Evolutionary conservation across 2,113 vertebrate genomes (phyloP).

Genomic region (Leptodactylus fuscus): DNA sequence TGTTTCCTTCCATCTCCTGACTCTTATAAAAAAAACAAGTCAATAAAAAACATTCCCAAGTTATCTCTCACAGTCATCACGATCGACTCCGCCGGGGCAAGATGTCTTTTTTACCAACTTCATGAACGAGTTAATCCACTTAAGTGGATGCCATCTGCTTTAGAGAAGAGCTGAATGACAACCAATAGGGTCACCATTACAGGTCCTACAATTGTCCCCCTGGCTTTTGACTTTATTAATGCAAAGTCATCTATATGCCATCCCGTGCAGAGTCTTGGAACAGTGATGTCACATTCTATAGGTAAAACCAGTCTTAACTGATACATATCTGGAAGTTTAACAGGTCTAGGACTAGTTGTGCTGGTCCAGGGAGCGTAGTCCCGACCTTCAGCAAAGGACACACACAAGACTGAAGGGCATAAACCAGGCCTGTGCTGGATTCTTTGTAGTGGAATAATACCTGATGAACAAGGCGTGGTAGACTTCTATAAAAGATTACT

Average conservation of each 20-base stretch:
- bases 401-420: not conserved
- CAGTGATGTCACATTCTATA: no score
- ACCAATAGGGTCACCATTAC: no score
- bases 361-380: not conserved
- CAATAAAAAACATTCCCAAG: not conserved
- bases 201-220: no score
- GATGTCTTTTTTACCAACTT: not conserved
- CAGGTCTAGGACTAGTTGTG: not conserved
- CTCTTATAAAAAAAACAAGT: not conserved
- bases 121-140: not conserved
- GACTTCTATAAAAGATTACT: not conserved
- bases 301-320: not conserved
- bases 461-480: not conserved
- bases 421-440: not conserved
- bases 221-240: no score
- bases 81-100: not conserved
- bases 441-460: no score
- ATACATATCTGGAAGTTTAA: not conserved
- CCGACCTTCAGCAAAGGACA: constrained; percentile 38
- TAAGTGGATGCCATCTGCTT: no score
- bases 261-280: no score
- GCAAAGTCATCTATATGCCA: no score
- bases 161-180: not conserved
- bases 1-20: not conserved
- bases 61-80: not conserved